phyloP scores from a whole-genome alignment of 2,797 vertebrate genomes.

The Sylvia borin region DNA sequence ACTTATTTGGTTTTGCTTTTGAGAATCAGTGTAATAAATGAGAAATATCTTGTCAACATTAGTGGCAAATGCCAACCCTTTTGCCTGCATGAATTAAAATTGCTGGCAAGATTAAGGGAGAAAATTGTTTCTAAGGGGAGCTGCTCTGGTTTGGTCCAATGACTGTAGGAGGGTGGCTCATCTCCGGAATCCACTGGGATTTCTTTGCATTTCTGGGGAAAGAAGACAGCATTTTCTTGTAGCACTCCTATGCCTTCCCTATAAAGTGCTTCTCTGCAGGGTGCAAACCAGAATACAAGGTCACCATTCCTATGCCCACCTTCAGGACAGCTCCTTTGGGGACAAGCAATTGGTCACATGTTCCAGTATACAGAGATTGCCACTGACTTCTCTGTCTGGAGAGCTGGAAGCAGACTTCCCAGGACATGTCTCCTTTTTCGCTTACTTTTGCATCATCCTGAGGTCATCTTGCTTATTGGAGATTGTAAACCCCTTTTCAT shows the following conservation, averaged over 20 bases:
- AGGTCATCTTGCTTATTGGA: not conserved
- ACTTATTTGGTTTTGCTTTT: not conserved
- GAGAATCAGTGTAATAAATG: not conserved
- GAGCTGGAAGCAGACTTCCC: not conserved
- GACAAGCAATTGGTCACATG: not conserved
- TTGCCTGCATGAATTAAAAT: not conserved
- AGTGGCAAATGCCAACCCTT: not conserved
- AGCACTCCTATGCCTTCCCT: not conserved
- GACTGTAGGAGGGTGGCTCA: rapidly evolving
- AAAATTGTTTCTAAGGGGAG: not conserved
- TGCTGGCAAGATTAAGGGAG: not conserved
- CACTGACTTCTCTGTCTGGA: not conserved
- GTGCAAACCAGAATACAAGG: not conserved
- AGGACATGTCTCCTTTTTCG: not conserved
- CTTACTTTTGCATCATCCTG: not conserved
- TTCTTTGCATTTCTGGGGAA: not conserved
- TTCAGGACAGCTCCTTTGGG: not conserved
- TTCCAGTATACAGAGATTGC: not conserved
- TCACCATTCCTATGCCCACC: not conserved
- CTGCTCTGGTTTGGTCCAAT: not conserved
- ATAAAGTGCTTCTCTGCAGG: not conserved
- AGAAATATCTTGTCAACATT: not conserved
- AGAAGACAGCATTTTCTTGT: not conserved
- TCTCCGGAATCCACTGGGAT: not conserved
- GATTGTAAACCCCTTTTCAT: not conserved